These are phyloP conservation scores for Camelus dromedarius DNA, from an alignment of 2,113 vertebrate species.

Conservation along the genomic window DNA sequence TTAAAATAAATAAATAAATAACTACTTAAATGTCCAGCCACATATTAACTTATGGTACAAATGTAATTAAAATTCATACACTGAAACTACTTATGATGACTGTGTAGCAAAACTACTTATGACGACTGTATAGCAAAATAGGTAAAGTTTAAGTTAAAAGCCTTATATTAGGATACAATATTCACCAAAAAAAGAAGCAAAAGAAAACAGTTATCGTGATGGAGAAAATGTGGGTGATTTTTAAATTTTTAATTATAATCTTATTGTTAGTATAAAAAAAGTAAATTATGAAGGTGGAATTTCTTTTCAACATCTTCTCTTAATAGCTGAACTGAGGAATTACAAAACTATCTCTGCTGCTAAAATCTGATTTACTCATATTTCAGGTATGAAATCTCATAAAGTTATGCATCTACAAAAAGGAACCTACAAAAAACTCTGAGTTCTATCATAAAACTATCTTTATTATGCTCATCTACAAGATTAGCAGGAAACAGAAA, in stretches of 20 bases:
- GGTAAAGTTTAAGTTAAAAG: conserved; percentile 8
- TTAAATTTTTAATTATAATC: not conserved
- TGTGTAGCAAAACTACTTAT: not conserved
- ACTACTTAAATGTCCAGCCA: not conserved
- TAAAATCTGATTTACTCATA: conserved; percentile 44
- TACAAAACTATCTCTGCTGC: conserved; percentile 14
- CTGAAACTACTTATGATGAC: not conserved
- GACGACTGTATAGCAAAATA: not conserved
- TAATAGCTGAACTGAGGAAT: conserved; percentile 24
- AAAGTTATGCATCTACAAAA: conserved; percentile 41
- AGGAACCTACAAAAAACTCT: not conserved
- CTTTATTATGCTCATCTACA: conserved; percentile 23
- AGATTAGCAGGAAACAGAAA: not conserved
- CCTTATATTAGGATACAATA: not conserved
- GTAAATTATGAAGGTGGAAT: not conserved
- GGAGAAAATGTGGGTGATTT: not conserved
- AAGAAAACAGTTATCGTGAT: not conserved
- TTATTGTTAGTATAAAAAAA: conserved; percentile 1
- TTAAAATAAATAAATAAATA: no score
- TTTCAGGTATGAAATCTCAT: not conserved
- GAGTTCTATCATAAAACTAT: not conserved
- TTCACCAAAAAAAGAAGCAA: not conserved
- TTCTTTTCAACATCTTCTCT: not conserved
- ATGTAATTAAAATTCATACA: conserved; percentile 15
- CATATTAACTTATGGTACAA: not conserved